These are phyloP conservation scores for Indri indri DNA, from an alignment of 2,113 vertebrate genomes.

Conservation along the genomic window DNA sequence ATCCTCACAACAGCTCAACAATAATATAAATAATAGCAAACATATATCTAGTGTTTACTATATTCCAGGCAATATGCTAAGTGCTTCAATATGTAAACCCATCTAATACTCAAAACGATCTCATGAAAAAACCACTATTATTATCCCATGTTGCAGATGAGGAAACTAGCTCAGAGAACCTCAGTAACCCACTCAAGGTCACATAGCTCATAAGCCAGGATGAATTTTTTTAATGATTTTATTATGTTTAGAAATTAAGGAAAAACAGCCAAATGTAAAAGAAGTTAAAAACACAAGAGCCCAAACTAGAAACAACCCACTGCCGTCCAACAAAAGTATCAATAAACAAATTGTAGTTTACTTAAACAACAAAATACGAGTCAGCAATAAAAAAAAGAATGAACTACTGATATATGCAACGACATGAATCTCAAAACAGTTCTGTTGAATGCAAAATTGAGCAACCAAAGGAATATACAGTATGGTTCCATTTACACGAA, in stretches of 20 bases:
- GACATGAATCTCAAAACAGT: background rate
- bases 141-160: background rate
- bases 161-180: background rate
- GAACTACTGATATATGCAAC: background rate
- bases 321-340: background rate
- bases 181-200: background rate
- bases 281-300: background rate
- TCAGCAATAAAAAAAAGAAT: background rate
- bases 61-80: background rate
- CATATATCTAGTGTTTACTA: background rate
- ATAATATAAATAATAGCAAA: background rate
- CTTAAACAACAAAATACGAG: background rate
- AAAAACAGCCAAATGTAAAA: background rate
- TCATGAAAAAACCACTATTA: background rate
- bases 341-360: background rate
- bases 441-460: background rate
- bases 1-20: background rate
- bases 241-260: constrained; percentile 24
- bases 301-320: background rate
- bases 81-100: background rate
- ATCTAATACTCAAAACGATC: background rate
- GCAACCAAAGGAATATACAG: background rate
- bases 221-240: background rate
- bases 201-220: background rate
- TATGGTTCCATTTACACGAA: background rate